Conservation (phyloP, 2,797 vertebrate species). For the Platyrinchus mystaceus region DNA sequence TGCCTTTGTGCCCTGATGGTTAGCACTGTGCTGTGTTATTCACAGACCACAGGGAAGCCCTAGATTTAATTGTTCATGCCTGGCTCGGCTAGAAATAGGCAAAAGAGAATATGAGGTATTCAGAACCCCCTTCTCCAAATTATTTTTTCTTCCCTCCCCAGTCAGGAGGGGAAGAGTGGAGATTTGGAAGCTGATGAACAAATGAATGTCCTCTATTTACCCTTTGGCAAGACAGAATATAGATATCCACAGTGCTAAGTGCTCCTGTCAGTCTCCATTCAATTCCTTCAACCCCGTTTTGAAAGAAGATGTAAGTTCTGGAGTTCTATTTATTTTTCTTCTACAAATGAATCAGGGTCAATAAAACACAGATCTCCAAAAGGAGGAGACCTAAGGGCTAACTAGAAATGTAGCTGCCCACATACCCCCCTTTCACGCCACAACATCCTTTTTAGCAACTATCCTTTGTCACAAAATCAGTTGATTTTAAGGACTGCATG, state of each 20-base stretch:
- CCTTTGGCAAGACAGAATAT: conserved; percentile 71
- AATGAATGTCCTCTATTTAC: conserved; percentile 76
- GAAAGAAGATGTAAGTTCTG: conserved; percentile 41
- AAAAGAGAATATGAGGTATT: conserved; percentile 54
- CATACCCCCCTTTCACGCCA: neutral
- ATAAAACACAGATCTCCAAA: neutral
- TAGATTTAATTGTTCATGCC: conserved; percentile 75
- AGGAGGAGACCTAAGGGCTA: neutral
- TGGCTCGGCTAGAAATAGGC: conserved; percentile 69
- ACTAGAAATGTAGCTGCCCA: neutral
- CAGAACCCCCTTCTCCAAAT: conserved; percentile 61
- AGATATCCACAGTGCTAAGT: conserved; percentile 58
- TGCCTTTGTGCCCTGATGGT: conserved; percentile 74
- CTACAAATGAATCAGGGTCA: conserved; percentile 1
- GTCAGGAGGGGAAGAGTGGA: conserved; percentile 24
- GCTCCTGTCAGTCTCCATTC: conserved; percentile 45
- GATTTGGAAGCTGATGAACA: conserved; percentile 71
- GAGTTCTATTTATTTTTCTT: conserved; percentile 14
- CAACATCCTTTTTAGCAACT: neutral
- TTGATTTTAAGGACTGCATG: conserved; percentile 45
- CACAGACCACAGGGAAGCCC: conserved; percentile 78
- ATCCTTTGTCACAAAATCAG: conserved; percentile 27
- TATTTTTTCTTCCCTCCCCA: conserved; percentile 21
- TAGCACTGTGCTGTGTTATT: conserved; percentile 72
- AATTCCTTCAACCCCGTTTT: conserved; percentile 4